These are phyloP conservation scores for Cydia strobilella DNA, from an alignment of 1,140 invertebrate species.

Conservation along the genomic window DNA sequence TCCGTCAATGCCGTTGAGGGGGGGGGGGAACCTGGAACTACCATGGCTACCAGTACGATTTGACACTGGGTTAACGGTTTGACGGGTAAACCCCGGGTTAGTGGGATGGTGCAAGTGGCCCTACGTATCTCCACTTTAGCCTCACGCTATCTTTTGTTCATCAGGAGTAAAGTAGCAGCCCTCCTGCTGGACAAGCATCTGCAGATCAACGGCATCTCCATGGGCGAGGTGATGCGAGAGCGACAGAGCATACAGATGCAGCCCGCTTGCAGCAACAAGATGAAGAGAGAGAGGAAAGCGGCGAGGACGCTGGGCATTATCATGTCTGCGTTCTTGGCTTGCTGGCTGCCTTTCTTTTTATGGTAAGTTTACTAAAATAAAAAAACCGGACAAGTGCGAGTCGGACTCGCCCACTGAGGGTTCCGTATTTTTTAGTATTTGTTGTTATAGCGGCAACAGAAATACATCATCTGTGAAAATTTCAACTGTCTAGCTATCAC, in stretches of 20 bases:
- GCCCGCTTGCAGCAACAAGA: conserved; percentile 87
- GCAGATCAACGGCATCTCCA: conserved; percentile 91
- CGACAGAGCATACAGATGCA: conserved; percentile 82
- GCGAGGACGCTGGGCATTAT: conserved; percentile 97
- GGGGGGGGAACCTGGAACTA: too few relatives aligned
- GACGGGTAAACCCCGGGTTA: too few relatives aligned
- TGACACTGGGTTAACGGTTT: too few relatives aligned
- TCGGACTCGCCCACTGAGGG: too few relatives aligned
- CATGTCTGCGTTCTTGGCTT: conserved; percentile 95
- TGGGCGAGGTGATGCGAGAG: conserved; percentile 81
- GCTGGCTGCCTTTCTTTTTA: conserved; percentile 97
- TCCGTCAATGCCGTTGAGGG: too few relatives aligned
- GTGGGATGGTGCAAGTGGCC: too few relatives aligned
- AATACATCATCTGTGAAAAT: too few relatives aligned
- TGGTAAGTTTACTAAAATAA: conserved; percentile 81
- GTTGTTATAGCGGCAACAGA: too few relatives aligned
- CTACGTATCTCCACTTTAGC: too few relatives aligned
- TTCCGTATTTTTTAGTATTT: too few relatives aligned
- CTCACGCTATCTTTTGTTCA: conserved; percentile 19
- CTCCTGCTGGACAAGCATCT: conserved; percentile 91
- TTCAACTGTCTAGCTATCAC: too few relatives aligned
- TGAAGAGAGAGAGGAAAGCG: conserved; percentile 96
- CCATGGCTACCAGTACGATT: too few relatives aligned
- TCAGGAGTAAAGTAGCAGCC: conserved; percentile 91
- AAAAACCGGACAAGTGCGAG: conserved; percentile 34